phyloP scores from a whole-genome alignment of 2,113 vertebrate genomes.

The Malaclemys terrapin region DNA sequence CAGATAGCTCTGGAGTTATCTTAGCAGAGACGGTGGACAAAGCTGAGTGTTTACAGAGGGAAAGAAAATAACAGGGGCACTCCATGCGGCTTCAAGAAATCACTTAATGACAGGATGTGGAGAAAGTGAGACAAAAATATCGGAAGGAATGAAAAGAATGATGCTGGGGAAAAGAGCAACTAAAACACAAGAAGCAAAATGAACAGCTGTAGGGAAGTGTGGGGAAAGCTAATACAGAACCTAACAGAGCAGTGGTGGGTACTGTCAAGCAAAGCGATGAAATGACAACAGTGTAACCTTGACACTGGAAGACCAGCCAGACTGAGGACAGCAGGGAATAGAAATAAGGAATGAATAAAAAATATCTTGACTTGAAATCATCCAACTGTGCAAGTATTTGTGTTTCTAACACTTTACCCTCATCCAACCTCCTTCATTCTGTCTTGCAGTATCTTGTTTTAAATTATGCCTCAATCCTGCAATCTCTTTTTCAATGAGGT shows the following conservation, averaged over 20 bases:
- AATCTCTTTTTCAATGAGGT: neutral
- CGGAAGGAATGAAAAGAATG: slow-evolving; percentile 55
- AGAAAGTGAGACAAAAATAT: slow-evolving; percentile 69
- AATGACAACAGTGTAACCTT: neutral
- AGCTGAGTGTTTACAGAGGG: slow-evolving; percentile 34
- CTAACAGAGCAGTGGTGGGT: neutral
- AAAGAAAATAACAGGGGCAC: slow-evolving; percentile 66
- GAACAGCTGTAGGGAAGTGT: slow-evolving; percentile 18
- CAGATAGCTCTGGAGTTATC: slow-evolving; percentile 44
- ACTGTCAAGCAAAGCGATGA: neutral
- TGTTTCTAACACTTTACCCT: neutral
- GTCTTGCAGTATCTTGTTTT: neutral
- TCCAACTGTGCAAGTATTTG: neutral
- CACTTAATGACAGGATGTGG: slow-evolving; percentile 64
- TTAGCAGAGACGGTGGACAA: slow-evolving; percentile 34
- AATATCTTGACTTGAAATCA: neutral
- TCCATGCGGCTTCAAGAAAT: slow-evolving; percentile 52
- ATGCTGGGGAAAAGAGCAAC: slow-evolving; percentile 26
- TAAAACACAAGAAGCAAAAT: slow-evolving; percentile 3
- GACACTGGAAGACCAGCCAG: accelerated
- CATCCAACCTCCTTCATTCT: neutral
- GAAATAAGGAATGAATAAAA: neutral
- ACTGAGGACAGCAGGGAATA: neutral
- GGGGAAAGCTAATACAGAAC: neutral
- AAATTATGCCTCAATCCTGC: neutral